phyloP scores from a whole-genome alignment of 2,113 vertebrate genomes.

The Mirza zaza region DNA sequence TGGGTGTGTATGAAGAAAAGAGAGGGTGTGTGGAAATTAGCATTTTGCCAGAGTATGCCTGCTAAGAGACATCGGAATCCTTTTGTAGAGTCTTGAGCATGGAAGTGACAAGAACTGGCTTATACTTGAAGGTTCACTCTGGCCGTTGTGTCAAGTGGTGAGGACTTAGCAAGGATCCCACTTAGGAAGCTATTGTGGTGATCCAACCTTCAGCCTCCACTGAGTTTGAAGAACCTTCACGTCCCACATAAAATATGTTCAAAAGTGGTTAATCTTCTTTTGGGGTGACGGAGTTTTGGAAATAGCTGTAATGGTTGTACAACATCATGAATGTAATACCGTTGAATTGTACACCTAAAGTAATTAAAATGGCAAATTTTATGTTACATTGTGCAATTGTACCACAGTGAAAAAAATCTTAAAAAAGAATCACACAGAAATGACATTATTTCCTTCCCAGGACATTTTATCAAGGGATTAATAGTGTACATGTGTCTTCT shows the following conservation, averaged over 20 bases:
- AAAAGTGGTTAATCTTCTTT: background rate
- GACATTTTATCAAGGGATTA: background rate
- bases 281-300: background rate
- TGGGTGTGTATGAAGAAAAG: background rate
- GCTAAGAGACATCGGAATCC: background rate
- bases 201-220: background rate
- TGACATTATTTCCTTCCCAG: background rate
- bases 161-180: background rate
- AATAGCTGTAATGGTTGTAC: background rate
- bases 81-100: background rate
- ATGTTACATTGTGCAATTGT: accelerated
- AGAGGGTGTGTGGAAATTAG: background rate
- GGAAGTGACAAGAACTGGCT: background rate
- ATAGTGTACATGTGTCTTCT: background rate
- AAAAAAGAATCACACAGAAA: background rate
- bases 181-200: background rate
- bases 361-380: no score
- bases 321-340: background rate
- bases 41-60: background rate
- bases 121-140: background rate
- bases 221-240: background rate
- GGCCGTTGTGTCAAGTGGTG: accelerated
- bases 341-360: background rate
- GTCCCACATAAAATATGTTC: background rate
- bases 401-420: background rate